Evolutionary conservation across 2,888 invertebrate species (phyloP).

Genomic region (Bellardia bayeri): DNA sequence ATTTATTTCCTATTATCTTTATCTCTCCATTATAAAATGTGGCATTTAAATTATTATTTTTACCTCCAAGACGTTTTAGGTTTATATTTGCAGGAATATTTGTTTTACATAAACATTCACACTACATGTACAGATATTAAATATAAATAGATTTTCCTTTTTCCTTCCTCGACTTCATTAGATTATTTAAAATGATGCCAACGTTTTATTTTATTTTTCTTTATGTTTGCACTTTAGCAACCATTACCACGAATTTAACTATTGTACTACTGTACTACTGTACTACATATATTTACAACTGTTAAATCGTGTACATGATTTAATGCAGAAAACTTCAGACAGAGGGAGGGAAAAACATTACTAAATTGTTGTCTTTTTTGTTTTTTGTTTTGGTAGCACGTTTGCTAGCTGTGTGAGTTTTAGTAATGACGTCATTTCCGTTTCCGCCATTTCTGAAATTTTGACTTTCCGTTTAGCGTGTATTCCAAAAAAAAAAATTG

Average conservation of each 20-base stretch:
- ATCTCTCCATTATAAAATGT: too few species aligned
- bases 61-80: not conserved
- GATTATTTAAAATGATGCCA: constrained; percentile 47
- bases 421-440: constrained; percentile 66
- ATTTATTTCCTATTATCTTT: too few species aligned
- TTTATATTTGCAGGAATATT: not conserved
- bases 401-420: constrained; percentile 1
- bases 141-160: constrained; percentile 38
- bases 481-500: not conserved
- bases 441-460: constrained; percentile 60
- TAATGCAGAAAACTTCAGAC: not conserved
- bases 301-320: not conserved
- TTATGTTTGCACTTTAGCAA: not conserved
- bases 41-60: not conserved
- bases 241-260: not conserved
- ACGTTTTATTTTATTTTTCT: constrained; percentile 10
- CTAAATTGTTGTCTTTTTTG: not conserved
- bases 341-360: not conserved
- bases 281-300: not conserved
- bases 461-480: constrained; percentile 46
- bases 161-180: constrained; percentile 53
- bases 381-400: constrained; percentile 10
- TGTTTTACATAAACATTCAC: not conserved
- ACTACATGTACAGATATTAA: constrained; percentile 4
- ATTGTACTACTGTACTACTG: not conserved